Conservation (phyloP, 2,888 invertebrate species). For the Pediacus dermestoides region DNA sequence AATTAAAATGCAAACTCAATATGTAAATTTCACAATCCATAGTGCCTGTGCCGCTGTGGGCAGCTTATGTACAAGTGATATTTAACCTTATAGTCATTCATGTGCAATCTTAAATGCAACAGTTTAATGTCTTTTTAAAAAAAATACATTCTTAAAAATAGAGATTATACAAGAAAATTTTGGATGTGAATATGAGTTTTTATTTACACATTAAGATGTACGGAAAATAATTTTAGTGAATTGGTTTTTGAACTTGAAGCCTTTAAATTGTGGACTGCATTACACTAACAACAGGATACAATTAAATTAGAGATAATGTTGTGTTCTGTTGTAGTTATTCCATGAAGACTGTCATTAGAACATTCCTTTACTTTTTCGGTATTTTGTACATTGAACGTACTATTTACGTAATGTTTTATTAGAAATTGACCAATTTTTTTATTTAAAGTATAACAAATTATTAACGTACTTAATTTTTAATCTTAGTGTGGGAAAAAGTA, state of each 20-base stretch:
- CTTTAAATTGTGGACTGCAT: too few species aligned
- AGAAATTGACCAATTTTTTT: slow-evolving; percentile 12
- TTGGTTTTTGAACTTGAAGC: too few species aligned
- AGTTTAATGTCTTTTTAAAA: too few species aligned
- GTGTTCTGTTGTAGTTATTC: too few species aligned
- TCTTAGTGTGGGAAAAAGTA: slow-evolving; percentile 19
- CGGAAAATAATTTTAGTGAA: too few species aligned
- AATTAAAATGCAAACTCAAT: too few species aligned
- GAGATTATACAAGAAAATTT: slow-evolving; percentile 16
- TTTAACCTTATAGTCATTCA: slow-evolving; percentile 37
- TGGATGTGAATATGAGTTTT: not conserved
- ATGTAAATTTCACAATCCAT: slow-evolving; percentile 37
- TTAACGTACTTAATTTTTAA: slow-evolving; percentile 25
- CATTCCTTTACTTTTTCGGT: slow-evolving; percentile 9
- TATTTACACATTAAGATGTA: too few species aligned
- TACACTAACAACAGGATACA: too few species aligned
- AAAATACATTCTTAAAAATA: too few species aligned
- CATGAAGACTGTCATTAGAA: slow-evolving; percentile 15
- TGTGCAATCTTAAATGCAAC: slow-evolving; percentile 39
- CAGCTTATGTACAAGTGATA: slow-evolving; percentile 32
- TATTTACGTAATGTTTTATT: slow-evolving; percentile 12
- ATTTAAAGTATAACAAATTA: slow-evolving; percentile 11
- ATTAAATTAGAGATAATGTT: too few species aligned
- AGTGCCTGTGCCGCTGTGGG: slow-evolving; percentile 39
- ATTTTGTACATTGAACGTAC: slow-evolving; percentile 12